Conservation (phyloP, 2,888 invertebrate species). For the Ophion slaviceki region DNA sequence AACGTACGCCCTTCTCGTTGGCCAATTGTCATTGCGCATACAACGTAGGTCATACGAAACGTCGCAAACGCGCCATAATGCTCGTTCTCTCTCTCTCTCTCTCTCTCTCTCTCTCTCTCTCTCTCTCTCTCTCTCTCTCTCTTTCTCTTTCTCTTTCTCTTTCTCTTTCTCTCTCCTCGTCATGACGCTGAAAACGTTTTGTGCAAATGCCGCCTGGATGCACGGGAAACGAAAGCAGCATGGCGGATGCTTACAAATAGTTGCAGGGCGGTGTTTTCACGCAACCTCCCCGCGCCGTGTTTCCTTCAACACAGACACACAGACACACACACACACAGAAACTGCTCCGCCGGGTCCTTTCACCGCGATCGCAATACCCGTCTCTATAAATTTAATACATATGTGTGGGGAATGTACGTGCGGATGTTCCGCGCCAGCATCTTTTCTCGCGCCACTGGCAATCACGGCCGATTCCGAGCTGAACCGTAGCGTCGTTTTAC, state of each 20-base stretch:
- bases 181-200: slow-evolving; percentile 74
- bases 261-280: slow-evolving; percentile 78
- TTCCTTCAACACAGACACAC: slow-evolving; percentile 36
- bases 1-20: slow-evolving; percentile 10
- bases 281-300: slow-evolving; percentile 65
- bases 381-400: neutral
- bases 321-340: neutral
- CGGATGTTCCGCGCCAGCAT: too few relatives aligned
- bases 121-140: neutral
- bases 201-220: slow-evolving; percentile 76
- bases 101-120: slow-evolving; percentile 5
- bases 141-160: too few relatives aligned
- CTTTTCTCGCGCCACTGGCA: neutral
- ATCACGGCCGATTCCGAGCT: slow-evolving; percentile 50
- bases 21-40: neutral
- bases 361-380: neutral
- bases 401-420: slow-evolving; percentile 1
- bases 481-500: slow-evolving; percentile 18
- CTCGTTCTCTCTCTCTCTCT: slow-evolving; percentile 14
- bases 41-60: neutral
- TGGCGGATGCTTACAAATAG: slow-evolving; percentile 83
- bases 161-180: too few relatives aligned
- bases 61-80: slow-evolving; percentile 18
- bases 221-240: slow-evolving; percentile 81
- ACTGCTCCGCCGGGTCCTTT: slow-evolving; percentile 21